Base-by-base conservation (phyloP, 2,888 invertebrate genomes). In the Clanis bilineata region DNA sequence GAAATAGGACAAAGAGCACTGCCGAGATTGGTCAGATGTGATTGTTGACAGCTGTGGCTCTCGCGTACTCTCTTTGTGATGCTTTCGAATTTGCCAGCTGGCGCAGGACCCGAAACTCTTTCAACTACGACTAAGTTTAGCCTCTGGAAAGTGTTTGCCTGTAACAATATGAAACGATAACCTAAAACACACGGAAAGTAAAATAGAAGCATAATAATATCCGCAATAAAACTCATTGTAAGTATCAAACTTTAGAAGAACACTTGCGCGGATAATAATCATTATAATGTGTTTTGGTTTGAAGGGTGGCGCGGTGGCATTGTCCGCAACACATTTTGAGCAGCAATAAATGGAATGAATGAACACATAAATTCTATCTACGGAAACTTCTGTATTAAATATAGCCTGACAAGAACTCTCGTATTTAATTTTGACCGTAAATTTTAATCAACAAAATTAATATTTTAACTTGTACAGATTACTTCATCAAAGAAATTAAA, bases 1-100 rank as follows among this genome's bases (percentile, higher is more conserved):
- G 82, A 85, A 84, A 82, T 80, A 74, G 81, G 72, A 83, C 82
- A 86, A 83, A 85, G 77, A 78, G 80, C 70, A 70, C 68, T 68
- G 65, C 67, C 64, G 73, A 80, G 82, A 82, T 82, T 83, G 83
- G 80, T 79, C 77, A 74, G 79, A 82, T 79, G 75, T 75, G 74
- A 80, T 84, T 74, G 72, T 72, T 72, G 76, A 74, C 82, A 84
- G 77, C 74, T 82, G 82, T 67, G 69, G 62, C 66, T 71, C 74
- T 71, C 71, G 67, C 68, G 64, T 70, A 68, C 66, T 66, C 64
- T 71, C 71, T 66, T 67, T 74, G 70, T 68, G 69, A 77, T 72
- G 74, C 69, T 65, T 74, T 70, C 62, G 15, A 60, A 67, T 66
- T 70, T 71, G 59, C 72, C 72, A 72, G 70, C 73, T 76, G 74